Percentiles rank a stretch among this genome's conserved stretches.
phyloP scores from a whole-genome alignment of 2,113 vertebrate species.

The Tor tambroides region DNA sequence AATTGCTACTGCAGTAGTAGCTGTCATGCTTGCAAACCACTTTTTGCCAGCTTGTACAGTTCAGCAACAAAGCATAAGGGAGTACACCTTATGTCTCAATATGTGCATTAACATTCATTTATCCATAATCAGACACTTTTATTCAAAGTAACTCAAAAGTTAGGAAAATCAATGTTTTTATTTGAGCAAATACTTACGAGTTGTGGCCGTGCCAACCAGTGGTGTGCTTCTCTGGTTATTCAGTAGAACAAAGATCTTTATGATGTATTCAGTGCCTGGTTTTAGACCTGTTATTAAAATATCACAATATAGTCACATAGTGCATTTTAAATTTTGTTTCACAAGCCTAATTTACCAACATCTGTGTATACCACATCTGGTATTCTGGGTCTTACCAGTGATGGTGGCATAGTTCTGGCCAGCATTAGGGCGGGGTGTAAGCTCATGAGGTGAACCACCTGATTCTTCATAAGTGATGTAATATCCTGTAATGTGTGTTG shows the following conservation, averaged over 20 bases:
- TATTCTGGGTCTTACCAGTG: slow-evolving; percentile 73
- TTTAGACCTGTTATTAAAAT: slow-evolving; percentile 76
- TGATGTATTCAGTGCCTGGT: slow-evolving; percentile 86
- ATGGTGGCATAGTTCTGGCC: slow-evolving; percentile 87
- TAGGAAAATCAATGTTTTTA: not conserved
- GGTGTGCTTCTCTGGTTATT: slow-evolving; percentile 86
- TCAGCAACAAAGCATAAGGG: slow-evolving; percentile 34
- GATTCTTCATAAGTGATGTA: slow-evolving; percentile 87
- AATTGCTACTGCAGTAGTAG: not conserved
- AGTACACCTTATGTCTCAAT: slow-evolving; percentile 10
- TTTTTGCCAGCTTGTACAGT: slow-evolving; percentile 23
- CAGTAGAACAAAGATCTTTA: slow-evolving; percentile 87
- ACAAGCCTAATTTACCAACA: too few species aligned
- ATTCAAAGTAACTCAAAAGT: not conserved
- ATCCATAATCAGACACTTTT: not conserved
- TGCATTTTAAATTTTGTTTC: not conserved
- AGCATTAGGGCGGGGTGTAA: slow-evolving; percentile 80
- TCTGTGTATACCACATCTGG: not conserved
- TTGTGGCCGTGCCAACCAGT: slow-evolving; percentile 83
- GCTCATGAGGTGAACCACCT: slow-evolving; percentile 75
- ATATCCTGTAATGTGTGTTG: slow-evolving; percentile 89
- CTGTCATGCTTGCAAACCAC: slow-evolving; percentile 46
- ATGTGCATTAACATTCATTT: slow-evolving; percentile 18
- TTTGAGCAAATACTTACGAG: slow-evolving; percentile 80
- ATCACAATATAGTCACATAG: not conserved